Evolutionary conservation across 2,113 vertebrate genomes (phyloP).

Genomic region (Mesitornis unicolor): DNA sequence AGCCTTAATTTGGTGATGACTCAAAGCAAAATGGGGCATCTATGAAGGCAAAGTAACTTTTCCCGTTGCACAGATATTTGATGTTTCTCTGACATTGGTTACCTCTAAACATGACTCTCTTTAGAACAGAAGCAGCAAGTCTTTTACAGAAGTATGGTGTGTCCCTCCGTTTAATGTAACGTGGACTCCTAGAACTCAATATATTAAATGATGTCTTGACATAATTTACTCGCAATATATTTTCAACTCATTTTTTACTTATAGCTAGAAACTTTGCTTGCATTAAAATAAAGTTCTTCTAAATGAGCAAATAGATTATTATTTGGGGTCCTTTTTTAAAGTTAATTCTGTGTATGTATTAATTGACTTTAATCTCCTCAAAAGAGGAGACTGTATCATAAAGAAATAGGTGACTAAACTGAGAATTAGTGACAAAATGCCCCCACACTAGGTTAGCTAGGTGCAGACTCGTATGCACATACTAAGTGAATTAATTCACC

Average conservation of each 20-base stretch:
- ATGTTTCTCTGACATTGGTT: background rate
- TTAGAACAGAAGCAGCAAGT: background rate
- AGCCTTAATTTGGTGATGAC: background rate
- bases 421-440: background rate
- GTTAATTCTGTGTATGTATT: background rate
- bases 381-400: background rate
- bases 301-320: background rate
- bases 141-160: background rate
- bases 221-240: background rate
- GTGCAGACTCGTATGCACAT: background rate
- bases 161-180: background rate
- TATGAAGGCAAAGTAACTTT: background rate
- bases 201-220: background rate
- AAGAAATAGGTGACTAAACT: background rate
- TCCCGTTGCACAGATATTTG: background rate
- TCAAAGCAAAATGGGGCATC: background rate
- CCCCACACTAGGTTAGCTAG: background rate
- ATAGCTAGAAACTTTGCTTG: background rate
- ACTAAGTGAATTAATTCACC: background rate
- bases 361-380: background rate
- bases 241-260: background rate
- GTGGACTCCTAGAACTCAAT: background rate
- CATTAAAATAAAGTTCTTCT: background rate
- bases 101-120: background rate
- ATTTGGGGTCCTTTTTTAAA: fast-evolving